Evolutionary conservation across 2,113 vertebrate genomes (phyloP).

Genomic region (Lycocorax pyrrhopterus): DNA sequence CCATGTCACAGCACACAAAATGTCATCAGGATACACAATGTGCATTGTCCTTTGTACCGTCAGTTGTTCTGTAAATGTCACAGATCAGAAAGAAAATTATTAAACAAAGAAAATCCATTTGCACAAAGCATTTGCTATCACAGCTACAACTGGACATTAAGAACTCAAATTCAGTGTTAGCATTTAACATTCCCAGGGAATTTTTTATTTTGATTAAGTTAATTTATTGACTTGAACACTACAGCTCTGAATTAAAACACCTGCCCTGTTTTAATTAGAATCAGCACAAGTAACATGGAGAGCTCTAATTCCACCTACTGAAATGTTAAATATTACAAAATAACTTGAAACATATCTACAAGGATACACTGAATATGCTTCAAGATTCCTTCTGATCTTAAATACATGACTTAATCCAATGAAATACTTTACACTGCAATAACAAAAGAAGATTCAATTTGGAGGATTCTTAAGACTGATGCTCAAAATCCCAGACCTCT

Average conservation of each 20-base stretch:
- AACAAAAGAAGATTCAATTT: neutral
- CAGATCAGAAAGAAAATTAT: neutral
- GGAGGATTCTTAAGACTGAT: neutral
- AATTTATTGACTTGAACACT: neutral
- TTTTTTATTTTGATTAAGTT: neutral
- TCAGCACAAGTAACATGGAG: neutral
- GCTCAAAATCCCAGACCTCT: neutral
- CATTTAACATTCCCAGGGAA: neutral
- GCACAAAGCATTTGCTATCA: neutral
- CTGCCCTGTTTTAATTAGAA: neutral
- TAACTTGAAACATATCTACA: neutral
- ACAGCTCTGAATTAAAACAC: neutral
- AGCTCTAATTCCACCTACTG: neutral
- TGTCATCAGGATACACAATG: neutral
- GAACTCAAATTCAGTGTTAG: neutral
- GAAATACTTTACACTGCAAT: neutral
- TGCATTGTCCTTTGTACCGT: conserved; percentile 1
- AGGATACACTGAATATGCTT: neutral
- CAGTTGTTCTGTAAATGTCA: conserved; percentile 48
- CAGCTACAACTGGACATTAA: neutral
- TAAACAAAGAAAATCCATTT: neutral
- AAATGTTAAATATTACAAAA: neutral
- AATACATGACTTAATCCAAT: neutral
- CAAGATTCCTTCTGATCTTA: neutral
- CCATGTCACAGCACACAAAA: neutral